Evolutionary conservation across 2,113 vertebrate species (phyloP).

Genomic region (Calyptommatus sinebrachiatus): DNA sequence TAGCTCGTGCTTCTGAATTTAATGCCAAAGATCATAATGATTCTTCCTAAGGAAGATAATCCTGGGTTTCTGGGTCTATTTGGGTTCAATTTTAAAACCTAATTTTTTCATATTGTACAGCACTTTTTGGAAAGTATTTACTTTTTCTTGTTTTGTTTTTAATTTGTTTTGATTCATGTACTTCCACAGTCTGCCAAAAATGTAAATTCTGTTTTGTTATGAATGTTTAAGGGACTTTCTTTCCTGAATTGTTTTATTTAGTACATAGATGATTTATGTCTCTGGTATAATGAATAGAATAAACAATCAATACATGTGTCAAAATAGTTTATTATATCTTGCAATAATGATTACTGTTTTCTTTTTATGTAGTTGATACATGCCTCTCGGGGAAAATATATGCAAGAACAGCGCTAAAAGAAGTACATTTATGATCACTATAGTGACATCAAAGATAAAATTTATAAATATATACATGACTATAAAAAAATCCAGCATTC

Average conservation of each 20-base stretch:
- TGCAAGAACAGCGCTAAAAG: not conserved
- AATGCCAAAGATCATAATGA: not conserved
- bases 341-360: not conserved
- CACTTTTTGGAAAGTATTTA: not conserved
- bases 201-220: not conserved
- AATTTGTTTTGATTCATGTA: not conserved
- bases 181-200: not conserved
- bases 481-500: accelerated
- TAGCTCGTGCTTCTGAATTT: not conserved
- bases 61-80: not conserved
- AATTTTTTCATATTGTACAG: not conserved
- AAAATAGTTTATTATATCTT: not conserved
- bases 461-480: accelerated
- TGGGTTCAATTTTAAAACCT: not conserved
- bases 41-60: conserved; percentile 6
- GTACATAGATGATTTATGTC: not conserved
- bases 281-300: not conserved
- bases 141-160: not conserved
- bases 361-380: not conserved
- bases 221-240: not conserved
- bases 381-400: not conserved
- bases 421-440: not conserved
- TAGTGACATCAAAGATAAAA: too few relatives aligned
- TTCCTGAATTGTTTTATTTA: not conserved
- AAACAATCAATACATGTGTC: not conserved